These are phyloP conservation scores for Lycaena phlaeas DNA, from an alignment of 2,888 invertebrate species.

Conservation along the genomic window DNA sequence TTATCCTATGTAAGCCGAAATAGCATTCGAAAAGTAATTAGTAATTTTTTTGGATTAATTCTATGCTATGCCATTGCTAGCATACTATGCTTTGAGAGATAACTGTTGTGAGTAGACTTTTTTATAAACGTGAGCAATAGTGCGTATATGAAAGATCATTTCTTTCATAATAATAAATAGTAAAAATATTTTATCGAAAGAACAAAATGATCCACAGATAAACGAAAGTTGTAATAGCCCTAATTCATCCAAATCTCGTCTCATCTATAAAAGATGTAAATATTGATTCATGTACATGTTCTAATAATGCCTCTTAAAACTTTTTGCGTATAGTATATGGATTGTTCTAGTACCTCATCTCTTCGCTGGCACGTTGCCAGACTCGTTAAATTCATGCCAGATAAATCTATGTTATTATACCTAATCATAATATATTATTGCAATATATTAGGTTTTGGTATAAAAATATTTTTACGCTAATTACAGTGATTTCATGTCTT, in stretches of 20 bases:
- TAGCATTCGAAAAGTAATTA: no score
- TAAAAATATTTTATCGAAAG: no score
- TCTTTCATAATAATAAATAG: no score
- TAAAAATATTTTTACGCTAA: not conserved
- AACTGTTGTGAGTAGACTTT: no score
- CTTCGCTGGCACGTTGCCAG: not conserved
- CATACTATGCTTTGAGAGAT: no score
- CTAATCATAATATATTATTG: not conserved
- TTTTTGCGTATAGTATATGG: constrained; percentile 3
- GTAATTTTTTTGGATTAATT: no score
- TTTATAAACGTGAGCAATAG: no score
- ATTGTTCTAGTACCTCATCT: not conserved
- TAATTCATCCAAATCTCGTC: not conserved
- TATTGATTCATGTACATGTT: not conserved
- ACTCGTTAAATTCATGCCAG: constrained; percentile 3
- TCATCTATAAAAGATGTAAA: not conserved
- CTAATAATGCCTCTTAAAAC: constrained; percentile 1
- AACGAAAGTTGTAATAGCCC: not conserved
- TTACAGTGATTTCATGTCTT: not conserved
- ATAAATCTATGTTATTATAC: not conserved
- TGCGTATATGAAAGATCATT: no score
- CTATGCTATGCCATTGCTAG: no score
- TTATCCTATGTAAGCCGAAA: no score
- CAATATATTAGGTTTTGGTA: not conserved
- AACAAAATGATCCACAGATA: not conserved